Conservation (phyloP, 2,797 vertebrate genomes). For the Arctocebus calabarensis region DNA sequence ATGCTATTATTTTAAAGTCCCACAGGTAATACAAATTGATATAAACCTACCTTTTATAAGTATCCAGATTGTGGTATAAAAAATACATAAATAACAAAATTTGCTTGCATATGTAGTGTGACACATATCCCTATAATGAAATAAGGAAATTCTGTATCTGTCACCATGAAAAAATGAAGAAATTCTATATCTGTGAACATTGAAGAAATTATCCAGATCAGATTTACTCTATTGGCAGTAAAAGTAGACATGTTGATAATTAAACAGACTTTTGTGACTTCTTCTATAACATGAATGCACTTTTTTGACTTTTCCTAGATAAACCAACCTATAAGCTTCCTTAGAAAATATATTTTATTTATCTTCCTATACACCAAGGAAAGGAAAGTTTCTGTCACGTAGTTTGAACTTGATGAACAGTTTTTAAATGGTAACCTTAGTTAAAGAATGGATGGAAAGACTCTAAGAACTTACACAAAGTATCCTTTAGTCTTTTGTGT, state of each 20-base stretch:
- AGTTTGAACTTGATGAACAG: background rate
- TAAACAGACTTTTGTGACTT: background rate
- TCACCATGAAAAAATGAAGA: background rate
- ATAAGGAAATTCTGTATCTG: background rate
- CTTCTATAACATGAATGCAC: background rate
- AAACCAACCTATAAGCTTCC: background rate
- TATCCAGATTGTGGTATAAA: constrained; percentile 34
- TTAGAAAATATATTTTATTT: background rate
- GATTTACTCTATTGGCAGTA: background rate
- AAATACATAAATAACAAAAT: background rate
- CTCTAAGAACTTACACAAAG: background rate
- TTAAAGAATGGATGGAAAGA: background rate
- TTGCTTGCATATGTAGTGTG: background rate
- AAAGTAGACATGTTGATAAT: background rate
- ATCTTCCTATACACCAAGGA: background rate
- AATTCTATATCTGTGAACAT: background rate
- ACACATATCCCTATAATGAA: background rate
- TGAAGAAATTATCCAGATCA: background rate
- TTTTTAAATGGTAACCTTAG: background rate
- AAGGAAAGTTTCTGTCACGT: background rate
- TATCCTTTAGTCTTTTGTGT: background rate
- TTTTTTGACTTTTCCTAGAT: constrained; percentile 8
- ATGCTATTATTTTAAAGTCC: constrained; percentile 70
- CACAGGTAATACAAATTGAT: background rate
- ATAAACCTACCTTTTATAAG: constrained; percentile 34